phyloP scores from a whole-genome alignment of 2,797 vertebrate genomes.

The Danio tinwini region DNA sequence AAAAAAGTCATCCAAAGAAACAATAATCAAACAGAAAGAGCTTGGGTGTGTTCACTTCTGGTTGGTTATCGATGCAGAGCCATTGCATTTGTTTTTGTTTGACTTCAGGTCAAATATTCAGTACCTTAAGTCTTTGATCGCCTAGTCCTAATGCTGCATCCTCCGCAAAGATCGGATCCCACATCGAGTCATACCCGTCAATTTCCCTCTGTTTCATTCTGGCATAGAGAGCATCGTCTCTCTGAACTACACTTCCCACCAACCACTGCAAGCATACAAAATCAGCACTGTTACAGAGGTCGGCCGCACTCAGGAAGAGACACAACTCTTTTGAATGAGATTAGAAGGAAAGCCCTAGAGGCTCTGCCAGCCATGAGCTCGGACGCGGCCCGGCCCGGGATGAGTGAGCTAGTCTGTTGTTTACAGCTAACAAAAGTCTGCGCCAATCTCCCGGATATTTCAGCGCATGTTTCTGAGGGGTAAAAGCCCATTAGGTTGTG shows the following conservation, averaged over 20 bases:
- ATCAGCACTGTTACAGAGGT: constrained; percentile 84
- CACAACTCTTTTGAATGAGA: constrained; percentile 65
- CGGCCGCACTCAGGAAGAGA: constrained; percentile 76
- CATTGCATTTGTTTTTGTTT: constrained; percentile 73
- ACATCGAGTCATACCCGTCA: constrained; percentile 88
- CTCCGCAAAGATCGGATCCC: constrained; percentile 88
- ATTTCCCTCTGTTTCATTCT: constrained; percentile 90
- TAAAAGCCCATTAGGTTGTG: constrained; percentile 48
- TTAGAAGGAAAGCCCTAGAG: constrained; percentile 72
- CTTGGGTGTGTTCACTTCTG: constrained; percentile 79
- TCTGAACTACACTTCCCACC: constrained; percentile 89
- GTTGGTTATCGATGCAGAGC: constrained; percentile 82
- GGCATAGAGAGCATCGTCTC: constrained; percentile 89
- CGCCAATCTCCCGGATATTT: constrained; percentile 37
- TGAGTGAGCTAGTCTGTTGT: constrained; percentile 69
- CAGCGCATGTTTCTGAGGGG: constrained; percentile 39
- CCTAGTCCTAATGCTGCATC: constrained; percentile 87
- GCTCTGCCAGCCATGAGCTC: constrained; percentile 67
- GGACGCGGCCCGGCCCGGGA: constrained; percentile 60
- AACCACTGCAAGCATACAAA: constrained; percentile 89
- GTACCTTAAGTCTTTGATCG: constrained; percentile 88
- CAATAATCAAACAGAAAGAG: constrained; percentile 78
- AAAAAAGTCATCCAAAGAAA: constrained; percentile 67
- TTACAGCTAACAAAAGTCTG: constrained; percentile 53
- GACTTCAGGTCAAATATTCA: constrained; percentile 78